Base-by-base conservation (phyloP, 1,140 invertebrate species). In the Oryzaephilus surinamensis region DNA sequence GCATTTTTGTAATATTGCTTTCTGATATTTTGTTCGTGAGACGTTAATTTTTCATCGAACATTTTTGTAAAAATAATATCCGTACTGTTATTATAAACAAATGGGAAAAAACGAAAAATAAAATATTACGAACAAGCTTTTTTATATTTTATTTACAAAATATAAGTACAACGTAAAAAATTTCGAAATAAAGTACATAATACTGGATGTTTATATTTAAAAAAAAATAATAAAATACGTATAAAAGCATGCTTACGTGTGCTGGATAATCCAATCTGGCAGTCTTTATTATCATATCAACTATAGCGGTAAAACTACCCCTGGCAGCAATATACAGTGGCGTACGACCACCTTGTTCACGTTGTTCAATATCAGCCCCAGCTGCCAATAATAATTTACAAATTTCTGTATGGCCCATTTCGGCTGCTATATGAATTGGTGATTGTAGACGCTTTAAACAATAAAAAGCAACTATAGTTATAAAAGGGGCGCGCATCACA, bases 261-360 rank as follows among this genome's bases (percentile, higher is more conserved):
- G 51, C 43, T 0, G 57, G 55, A 43, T 57, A 61, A 36, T 61
- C 58, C 12, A 82, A 56, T 38, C 78, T 66, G 2, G 77, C 75
- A 5, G 83, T 86, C 57, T 79, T 81, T 32, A 87, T 86, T 23
- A 88, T 77, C 70, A 87, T 81, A 52, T 86, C 84, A 31, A 88
- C 77, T 32, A 89, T 86, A 2, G 82, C 80, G 8, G 83, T 84
- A 63, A 85, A 85, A 58, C 82, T 85, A 8, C 83, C 84, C 41
- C 83, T 63, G 1, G 84, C 81, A 0, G 84, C 80, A 17, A 82
- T 72, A 46, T 84, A 71, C 43, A 81, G 52, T 38, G 76, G 74
- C 44, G 81, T 81, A 50, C 73, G 71, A 17, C 79, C 78, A 36
- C 72, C 68, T 75, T 79, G 76, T 61, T 80, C 78, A 38, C 69